Evolutionary conservation across 2,113 vertebrate genomes (phyloP).

Genomic region (Mustela lutreola): DNA sequence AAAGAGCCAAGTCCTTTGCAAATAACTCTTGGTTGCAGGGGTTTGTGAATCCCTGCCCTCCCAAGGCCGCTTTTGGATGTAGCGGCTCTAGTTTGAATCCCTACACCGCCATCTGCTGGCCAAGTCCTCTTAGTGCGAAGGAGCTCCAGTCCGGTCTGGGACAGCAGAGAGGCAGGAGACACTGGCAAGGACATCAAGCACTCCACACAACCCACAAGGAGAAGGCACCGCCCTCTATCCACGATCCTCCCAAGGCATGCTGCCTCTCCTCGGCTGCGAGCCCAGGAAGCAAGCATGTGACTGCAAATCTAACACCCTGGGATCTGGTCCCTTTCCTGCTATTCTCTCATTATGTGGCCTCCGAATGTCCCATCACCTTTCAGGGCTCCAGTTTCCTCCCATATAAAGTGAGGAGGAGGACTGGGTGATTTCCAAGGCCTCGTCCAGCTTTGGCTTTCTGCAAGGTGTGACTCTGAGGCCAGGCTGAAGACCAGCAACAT

Average conservation of each 20-base stretch:
- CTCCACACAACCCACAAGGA: not conserved
- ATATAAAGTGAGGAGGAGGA: not conserved
- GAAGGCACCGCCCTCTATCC: accelerated
- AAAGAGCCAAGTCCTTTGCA: accelerated
- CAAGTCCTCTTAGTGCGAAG: not conserved
- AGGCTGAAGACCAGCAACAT: too few species aligned
- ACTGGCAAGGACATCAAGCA: not conserved
- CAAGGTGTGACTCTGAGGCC: not conserved
- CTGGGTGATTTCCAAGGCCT: not conserved
- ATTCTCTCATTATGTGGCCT: not conserved
- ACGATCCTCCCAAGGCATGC: not conserved
- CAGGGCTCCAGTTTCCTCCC: not conserved
- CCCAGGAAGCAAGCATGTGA: not conserved
- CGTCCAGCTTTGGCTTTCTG: not conserved
- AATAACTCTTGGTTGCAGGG: not conserved
- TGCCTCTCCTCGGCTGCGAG: accelerated
- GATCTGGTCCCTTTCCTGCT: not conserved
- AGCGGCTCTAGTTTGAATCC: conserved; percentile 62
- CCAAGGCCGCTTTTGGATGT: accelerated
- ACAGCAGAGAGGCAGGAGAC: accelerated
- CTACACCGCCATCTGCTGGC: conserved; percentile 82
- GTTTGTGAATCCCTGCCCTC: not conserved
- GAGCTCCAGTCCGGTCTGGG: not conserved
- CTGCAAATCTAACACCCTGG: not conserved
- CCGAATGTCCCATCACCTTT: accelerated